A percentile compares a stretch with the other conserved stretches of the same genome.
These are phyloP conservation scores for Pseudanteris insignis DNA, from an alignment of 2,888 invertebrate species.

Conservation along the genomic window DNA sequence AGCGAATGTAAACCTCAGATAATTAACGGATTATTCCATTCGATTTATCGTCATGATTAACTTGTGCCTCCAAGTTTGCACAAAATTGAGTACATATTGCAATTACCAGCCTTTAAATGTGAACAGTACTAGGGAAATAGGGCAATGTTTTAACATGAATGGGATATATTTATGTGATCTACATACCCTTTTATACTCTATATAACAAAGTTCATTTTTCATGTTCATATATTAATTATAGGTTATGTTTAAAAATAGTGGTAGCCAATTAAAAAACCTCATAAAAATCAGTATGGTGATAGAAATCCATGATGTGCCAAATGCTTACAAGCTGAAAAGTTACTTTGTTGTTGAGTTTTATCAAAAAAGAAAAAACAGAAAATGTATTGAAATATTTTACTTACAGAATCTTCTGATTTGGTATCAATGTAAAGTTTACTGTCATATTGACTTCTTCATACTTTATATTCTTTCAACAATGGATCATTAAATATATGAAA, in stretches of 20 bases:
- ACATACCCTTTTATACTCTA: conserved; percentile 16
- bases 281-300: conserved; percentile 18
- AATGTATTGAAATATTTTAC: no score
- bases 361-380: no score
- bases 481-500: no score
- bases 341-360: no score
- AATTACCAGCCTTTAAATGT: conserved; percentile 20
- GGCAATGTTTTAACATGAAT: conserved; percentile 24
- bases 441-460: no score
- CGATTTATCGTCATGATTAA: conserved; percentile 26
- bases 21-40: conserved; percentile 22
- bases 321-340: no score
- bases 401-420: no score
- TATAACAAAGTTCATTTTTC: conserved; percentile 44
- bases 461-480: no score
- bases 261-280: no score
- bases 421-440: no score
- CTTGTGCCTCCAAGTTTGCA: conserved; percentile 16
- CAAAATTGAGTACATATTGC: conserved; percentile 11
- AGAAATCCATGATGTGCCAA: no score
- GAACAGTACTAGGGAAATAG: conserved; percentile 12
- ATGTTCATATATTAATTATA: conserved; percentile 46
- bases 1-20: conserved; percentile 9
- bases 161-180: conserved; percentile 10
- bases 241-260: no score